Conservation (phyloP, 2,113 vertebrate genomes). For the Notechis scutatus region DNA sequence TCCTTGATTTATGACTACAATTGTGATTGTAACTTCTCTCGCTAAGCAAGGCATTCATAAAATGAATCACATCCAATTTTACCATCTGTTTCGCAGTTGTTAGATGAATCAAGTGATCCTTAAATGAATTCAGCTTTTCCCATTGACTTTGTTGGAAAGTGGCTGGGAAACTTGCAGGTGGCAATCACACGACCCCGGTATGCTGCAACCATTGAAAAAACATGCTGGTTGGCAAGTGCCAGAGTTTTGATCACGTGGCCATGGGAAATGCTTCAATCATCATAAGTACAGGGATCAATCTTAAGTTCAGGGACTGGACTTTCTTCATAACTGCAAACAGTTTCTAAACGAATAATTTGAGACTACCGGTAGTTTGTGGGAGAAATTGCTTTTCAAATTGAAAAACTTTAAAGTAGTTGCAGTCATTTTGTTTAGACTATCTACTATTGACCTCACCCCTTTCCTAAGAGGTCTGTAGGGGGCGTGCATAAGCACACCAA, state of each 20-base stretch:
- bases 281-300: not conserved
- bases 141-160: not conserved
- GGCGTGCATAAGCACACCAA: no score
- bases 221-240: not conserved
- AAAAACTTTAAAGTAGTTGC: not conserved
- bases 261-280: not conserved
- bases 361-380: not conserved
- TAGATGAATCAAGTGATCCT: not conserved
- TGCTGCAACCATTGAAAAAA: not conserved
- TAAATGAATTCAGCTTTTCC: not conserved
- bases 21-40: not conserved
- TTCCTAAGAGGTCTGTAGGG: no score
- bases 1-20: not conserved
- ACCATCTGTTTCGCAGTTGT: not conserved
- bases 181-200: not conserved
- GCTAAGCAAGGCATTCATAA: not conserved
- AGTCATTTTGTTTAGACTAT: not conserved
- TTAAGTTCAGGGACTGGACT: not conserved
- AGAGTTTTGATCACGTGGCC: not conserved
- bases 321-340: not conserved
- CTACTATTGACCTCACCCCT: no score
- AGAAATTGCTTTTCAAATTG: not conserved
- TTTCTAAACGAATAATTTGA: not conserved
- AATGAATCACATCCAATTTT: not conserved
- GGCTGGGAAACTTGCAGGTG: not conserved